Conservation (phyloP, 1,140 invertebrate species). For the Drosophila pseudoobscura region DNA sequence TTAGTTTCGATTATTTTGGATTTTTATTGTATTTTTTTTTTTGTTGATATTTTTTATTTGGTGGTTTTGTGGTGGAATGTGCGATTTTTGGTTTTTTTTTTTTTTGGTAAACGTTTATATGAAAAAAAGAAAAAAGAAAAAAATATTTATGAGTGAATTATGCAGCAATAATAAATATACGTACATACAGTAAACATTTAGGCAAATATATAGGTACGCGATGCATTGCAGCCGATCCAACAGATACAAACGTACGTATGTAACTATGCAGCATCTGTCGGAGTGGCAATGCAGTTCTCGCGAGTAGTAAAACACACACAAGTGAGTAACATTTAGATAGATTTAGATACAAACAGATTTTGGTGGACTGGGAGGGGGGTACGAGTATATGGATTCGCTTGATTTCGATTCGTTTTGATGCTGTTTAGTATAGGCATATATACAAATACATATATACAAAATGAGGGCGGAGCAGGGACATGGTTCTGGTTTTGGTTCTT, state of each 20-base stretch:
- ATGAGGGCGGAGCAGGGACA: slow-evolving; percentile 11
- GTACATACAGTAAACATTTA: slow-evolving; percentile 81
- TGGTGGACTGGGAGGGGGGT: background rate
- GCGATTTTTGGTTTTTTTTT: slow-evolving; percentile 65
- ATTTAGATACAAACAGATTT: slow-evolving; percentile 34
- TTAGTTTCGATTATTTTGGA: slow-evolving; percentile 40
- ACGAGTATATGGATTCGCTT: slow-evolving; percentile 1
- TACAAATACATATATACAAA: slow-evolving; percentile 46
- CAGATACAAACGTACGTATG: slow-evolving; percentile 13
- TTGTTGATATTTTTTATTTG: slow-evolving; percentile 35
- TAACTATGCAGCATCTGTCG: slow-evolving; percentile 16
- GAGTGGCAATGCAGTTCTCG: slow-evolving; percentile 52
- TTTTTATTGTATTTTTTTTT: slow-evolving; percentile 25
- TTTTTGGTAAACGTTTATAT: slow-evolving; percentile 76
- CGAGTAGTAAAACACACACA: slow-evolving; percentile 43
- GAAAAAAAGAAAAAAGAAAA: slow-evolving; percentile 79
- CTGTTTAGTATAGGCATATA: background rate
- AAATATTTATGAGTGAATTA: slow-evolving; percentile 82
- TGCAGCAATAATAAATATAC: slow-evolving; percentile 82
- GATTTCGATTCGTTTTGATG: slow-evolving; percentile 16
- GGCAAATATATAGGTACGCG: slow-evolving; percentile 62
- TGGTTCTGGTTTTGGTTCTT: background rate
- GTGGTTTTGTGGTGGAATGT: slow-evolving; percentile 79
- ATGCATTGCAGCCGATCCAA: slow-evolving; percentile 12
- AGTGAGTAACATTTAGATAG: slow-evolving; percentile 54